Conservation (phyloP, 2,888 invertebrate genomes). For the Rhingia campestris region DNA sequence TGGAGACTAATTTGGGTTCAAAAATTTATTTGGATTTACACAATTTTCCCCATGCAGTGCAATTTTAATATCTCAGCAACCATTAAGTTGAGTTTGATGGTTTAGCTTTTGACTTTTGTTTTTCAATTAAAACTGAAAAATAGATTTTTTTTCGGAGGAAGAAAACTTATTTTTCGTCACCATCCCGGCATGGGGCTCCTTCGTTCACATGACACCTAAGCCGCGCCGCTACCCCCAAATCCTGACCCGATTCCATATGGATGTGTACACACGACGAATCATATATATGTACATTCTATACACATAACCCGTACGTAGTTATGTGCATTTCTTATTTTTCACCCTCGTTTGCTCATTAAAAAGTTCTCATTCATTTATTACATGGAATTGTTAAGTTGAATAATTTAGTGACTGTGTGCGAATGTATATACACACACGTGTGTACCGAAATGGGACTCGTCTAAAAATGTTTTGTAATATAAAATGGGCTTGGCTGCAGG, state of each 20-base stretch:
- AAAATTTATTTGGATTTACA: too few relatives aligned
- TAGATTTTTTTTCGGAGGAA: too few relatives aligned
- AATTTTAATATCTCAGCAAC: too few relatives aligned
- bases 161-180: too few relatives aligned
- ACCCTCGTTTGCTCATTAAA: constrained; percentile 60
- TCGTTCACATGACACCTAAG: too few relatives aligned
- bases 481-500: constrained; percentile 58
- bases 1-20: too few relatives aligned
- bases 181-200: too few relatives aligned
- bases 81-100: too few relatives aligned
- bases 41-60: too few relatives aligned
- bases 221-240: not conserved
- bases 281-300: not conserved
- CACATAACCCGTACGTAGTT: too few relatives aligned
- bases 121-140: too few relatives aligned
- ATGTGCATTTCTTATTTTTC: constrained; percentile 56
- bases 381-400: constrained; percentile 56
- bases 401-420: constrained; percentile 31
- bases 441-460: constrained; percentile 51
- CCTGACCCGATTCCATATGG: not conserved
- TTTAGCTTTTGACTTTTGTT: too few relatives aligned
- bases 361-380: constrained; percentile 54
- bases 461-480: constrained; percentile 38
- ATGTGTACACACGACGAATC: not conserved
- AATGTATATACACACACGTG: constrained; percentile 11